A percentile compares a stretch with the other conserved stretches of the same genome.
Conservation (phyloP, 2,797 vertebrate species). For the Discoglossus pictus region DNA sequence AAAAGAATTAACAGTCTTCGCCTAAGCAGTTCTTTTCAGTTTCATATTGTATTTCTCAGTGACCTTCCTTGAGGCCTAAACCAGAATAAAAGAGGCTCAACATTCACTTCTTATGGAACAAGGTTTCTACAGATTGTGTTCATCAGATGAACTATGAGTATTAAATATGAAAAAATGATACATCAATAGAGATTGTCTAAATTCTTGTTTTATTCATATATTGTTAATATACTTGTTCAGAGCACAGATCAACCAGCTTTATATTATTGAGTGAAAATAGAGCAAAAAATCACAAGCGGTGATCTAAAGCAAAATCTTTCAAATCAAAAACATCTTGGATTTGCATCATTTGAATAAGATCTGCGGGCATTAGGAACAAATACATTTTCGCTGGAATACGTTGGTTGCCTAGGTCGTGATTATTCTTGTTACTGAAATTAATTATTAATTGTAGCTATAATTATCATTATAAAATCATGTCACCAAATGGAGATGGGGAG, state of each 20-base stretch:
- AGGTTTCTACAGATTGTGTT: neutral
- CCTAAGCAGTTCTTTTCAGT: conserved; percentile 52
- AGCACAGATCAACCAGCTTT: neutral
- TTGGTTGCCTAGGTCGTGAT: conserved; percentile 40
- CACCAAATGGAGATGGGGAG: conserved; percentile 30
- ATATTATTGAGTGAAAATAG: neutral
- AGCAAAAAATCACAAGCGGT: neutral
- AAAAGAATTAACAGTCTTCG: conserved; percentile 58
- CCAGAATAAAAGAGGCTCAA: neutral
- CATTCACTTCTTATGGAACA: neutral
- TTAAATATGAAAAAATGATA: neutral
- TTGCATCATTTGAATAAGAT: conserved; percentile 14
- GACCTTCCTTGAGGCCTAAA: neutral
- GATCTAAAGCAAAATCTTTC: neutral
- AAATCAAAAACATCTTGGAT: neutral
- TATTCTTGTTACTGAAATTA: conserved; percentile 44
- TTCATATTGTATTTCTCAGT: neutral
- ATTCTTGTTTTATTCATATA: neutral
- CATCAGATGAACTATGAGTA: too few relatives aligned
- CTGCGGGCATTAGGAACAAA: conserved; percentile 14
- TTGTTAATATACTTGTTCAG: neutral
- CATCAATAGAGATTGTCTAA: neutral
- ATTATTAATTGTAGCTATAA: conserved; percentile 48
- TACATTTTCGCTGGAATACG: conserved; percentile 23
- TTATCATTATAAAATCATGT: conserved; percentile 49